Percentiles rank a stretch among this genome's conserved stretches.
phyloP scores from a whole-genome alignment of 2,797 vertebrate species.

The Gastrophryne carolinensis region DNA sequence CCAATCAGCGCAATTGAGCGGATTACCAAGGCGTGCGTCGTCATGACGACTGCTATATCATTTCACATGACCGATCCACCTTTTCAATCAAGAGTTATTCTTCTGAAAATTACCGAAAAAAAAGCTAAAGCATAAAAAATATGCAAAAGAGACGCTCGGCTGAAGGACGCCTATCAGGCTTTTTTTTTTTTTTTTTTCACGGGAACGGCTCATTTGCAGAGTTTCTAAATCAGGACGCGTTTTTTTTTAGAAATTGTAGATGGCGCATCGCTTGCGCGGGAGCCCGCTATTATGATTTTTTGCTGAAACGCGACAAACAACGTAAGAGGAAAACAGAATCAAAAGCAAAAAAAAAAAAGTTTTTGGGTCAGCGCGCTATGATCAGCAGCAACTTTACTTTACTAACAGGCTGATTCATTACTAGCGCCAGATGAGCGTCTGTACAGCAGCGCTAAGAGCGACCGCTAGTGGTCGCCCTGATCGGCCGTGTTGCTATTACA shows the following conservation, averaged over 20 bases:
- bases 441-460: too few species aligned
- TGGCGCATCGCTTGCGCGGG: too few species aligned
- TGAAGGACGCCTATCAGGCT: not conserved
- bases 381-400: too few species aligned
- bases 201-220: conserved; percentile 17
- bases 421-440: too few species aligned
- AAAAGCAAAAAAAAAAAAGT: not conserved
- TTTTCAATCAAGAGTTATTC: conserved; percentile 53
- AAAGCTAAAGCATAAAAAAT: not conserved
- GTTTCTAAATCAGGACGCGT: conserved; percentile 29
- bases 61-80: conserved; percentile 58
- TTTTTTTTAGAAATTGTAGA: conserved; percentile 28
- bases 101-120: conserved; percentile 39
- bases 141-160: conserved; percentile 16
- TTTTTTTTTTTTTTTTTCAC: not conserved
- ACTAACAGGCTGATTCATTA: too few species aligned
- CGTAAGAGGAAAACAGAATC: not conserved
- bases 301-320: not conserved
- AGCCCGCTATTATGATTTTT: not conserved
- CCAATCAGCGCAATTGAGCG: conserved; percentile 67
- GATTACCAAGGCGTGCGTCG: conserved; percentile 62
- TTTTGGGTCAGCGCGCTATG: too few species aligned
- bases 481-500: too few species aligned
- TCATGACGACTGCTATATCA: conserved; percentile 62
- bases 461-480: too few species aligned